Base-by-base conservation (phyloP, 2,888 invertebrate species). In the Cheilosia variabilis region DNA sequence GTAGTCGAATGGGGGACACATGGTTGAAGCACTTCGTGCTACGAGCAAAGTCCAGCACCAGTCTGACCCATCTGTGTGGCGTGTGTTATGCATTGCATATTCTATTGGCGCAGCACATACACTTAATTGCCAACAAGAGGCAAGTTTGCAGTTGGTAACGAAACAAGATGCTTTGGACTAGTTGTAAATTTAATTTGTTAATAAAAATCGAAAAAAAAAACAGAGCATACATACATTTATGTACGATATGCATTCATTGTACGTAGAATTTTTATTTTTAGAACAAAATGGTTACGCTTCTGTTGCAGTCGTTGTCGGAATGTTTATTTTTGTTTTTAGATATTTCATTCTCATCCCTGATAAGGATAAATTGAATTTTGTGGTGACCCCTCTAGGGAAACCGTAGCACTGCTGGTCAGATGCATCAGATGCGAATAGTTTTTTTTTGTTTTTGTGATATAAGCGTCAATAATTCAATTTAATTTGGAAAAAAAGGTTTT, bases 71-170 rank as follows among this genome's bases (percentile, higher is more conserved):
- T 71, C 22, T 71, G 62, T 47, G 57, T 45, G 45, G 47, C 55
- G 57, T 78, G 78, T 57, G 7, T n/a, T 57, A 34, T 52, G 22
- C 63, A 72, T 78, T 31, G 43, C 17, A 50, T 71, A 71, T 72
- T 63, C 65, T 71, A 78, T 65, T 71, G 57, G 62, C 19, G 34
- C 55, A 17, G 17, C 78, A 57, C 63, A 71, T 65, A 79, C 57
- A 72, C 78, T 58, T 79, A 79, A 79, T 79, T 72, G 60, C 65
- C 58, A 50, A 72, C 78, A 72, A n/a, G 69, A 58, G 63, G 52
- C 65, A n/a, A 41, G 19, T 53, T 55, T 58, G 60, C 58, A 53
- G 31, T 68, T 47, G 57, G 22, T 45, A 58, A 22, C 34, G 22
- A 37, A 69, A 76, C 63, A 19, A 53, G 27, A 37, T 80, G 73